These are phyloP conservation scores for Amblyjoppa fuscipennis DNA, from an alignment of 2,888 invertebrate genomes.

Conservation along the genomic window DNA sequence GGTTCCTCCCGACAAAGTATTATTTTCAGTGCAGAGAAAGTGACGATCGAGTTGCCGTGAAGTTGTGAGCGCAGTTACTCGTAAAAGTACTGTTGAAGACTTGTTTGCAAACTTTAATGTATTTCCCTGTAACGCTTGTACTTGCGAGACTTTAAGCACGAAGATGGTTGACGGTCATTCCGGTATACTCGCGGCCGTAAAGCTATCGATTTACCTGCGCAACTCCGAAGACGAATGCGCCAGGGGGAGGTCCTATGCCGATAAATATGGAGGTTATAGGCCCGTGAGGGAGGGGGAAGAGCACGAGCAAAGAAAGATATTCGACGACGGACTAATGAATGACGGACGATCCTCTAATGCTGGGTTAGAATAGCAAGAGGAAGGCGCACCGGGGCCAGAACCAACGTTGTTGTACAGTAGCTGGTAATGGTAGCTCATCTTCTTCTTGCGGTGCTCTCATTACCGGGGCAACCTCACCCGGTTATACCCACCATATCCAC, in stretches of 20 bases:
- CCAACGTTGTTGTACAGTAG: slow-evolving; percentile 68
- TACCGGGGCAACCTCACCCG: slow-evolving; percentile 64
- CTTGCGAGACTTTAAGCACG: not conserved
- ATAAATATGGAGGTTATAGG: slow-evolving; percentile 28
- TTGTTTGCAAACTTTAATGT: not conserved
- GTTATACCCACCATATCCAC: slow-evolving; percentile 46
- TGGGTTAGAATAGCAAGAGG: slow-evolving; percentile 60
- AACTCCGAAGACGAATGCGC: slow-evolving; percentile 13
- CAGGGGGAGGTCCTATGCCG: slow-evolving; percentile 8
- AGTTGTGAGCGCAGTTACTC: not conserved
- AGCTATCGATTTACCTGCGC: slow-evolving; percentile 46
- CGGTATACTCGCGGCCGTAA: not conserved
- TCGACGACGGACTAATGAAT: slow-evolving; percentile 69
- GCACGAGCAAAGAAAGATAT: slow-evolving; percentile 62
- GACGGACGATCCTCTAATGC: slow-evolving; percentile 69
- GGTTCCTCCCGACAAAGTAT: too few relatives aligned
- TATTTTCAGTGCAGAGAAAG: not conserved
- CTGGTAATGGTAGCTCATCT: slow-evolving; percentile 70
- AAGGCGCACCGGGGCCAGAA: slow-evolving; percentile 29
- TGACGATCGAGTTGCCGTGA: not conserved
- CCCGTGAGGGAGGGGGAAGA: slow-evolving; percentile 50
- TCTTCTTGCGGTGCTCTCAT: slow-evolving; percentile 69
- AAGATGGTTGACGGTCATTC: slow-evolving; percentile 6
- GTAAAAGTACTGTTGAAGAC: not conserved
- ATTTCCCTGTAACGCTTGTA: not conserved